Base-by-base conservation (phyloP, 2,888 invertebrate species). In the Altica lythri region DNA sequence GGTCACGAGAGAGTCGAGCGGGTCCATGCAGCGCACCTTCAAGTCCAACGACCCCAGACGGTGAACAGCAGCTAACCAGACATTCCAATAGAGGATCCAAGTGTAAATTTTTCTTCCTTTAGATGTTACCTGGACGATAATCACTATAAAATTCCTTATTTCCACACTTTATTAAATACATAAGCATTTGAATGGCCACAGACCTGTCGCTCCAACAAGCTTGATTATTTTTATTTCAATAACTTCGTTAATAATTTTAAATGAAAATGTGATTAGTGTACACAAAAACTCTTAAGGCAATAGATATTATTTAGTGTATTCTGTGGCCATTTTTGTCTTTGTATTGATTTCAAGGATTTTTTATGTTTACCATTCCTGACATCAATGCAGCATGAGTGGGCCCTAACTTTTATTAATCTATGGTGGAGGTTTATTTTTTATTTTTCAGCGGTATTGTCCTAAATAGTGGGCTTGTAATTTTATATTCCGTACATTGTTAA, bases 31-130 rank as follows among this genome's bases (percentile, higher is more conserved):
- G 76, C 63, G 86, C 87, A 62, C 87, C 87, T 63, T 86, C 87
- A 66, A 87, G 87, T 73, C 86, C 87, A 53, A 87, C 84, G 75
- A 86, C 84, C 65, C 83, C 85, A 57, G 78, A 78, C 42, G 81
- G 78, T 46, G 79, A 80, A 54, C 73, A 81, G 78, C 76, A 78
- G 75, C 85, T 89, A 81, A 85, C 86, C 65, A 83, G 89, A 72
- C 88, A 88, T 76, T 86, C 88, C 67, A 83, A 90, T 71, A 82
- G 90, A 78, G 89, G 89, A 83, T 90, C 90, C 64, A 90, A 90
- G 82, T 90, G 85, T 85, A 85, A 85, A 59, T 68, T 55, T 59
- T 58, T 54, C 47, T 58, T 47, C 45, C 56, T 54, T 44, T 57
- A 53, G 53, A 53, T 50, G 53, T 57, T 40, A 53, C 50, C 47